A percentile compares a stretch with the other conserved stretches of the same genome.
Evolutionary conservation across 2,797 vertebrate species (phyloP).

Genomic region (Lateolabrax maculatus): DNA sequence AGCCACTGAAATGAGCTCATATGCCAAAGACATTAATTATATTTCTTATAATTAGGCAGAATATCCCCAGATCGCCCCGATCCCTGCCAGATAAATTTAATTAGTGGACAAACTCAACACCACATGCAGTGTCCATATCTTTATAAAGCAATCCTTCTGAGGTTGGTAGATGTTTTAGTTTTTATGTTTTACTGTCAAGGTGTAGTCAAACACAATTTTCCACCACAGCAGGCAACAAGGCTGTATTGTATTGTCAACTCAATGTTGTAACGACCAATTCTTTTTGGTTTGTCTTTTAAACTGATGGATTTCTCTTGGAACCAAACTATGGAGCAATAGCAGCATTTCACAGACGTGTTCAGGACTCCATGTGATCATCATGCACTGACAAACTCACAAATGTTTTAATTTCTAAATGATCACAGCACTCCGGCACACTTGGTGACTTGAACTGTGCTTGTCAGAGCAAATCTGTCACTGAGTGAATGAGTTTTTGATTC

Average conservation of each 20-base stretch:
- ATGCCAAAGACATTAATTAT: conserved; percentile 73
- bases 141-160: conserved; percentile 20
- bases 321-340: neutral
- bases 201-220: conserved; percentile 23
- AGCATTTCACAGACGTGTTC: neutral
- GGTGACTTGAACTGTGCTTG: conserved; percentile 25
- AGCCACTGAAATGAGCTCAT: conserved; percentile 63
- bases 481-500: conserved; percentile 16
- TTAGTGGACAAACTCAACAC: conserved; percentile 56
- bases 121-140: conserved; percentile 42
- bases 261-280: neutral
- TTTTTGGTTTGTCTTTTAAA: neutral
- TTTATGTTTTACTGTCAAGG: conserved; percentile 26
- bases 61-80: conserved; percentile 71
- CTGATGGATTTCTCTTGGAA: neutral
- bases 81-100: conserved; percentile 73
- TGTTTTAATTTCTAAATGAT: conserved; percentile 15
- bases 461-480: conserved; percentile 37
- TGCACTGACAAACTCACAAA: neutral
- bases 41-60: conserved; percentile 70
- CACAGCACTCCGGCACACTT: neutral
- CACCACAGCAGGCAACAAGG: conserved; percentile 2
- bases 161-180: conserved; percentile 7
- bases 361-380: neutral
- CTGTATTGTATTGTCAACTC: neutral